Evolutionary conservation across 2,888 invertebrate genomes (phyloP), one percentile per base, ranked within the genome.

Genomic region (Agrochola circellaris): DNA sequence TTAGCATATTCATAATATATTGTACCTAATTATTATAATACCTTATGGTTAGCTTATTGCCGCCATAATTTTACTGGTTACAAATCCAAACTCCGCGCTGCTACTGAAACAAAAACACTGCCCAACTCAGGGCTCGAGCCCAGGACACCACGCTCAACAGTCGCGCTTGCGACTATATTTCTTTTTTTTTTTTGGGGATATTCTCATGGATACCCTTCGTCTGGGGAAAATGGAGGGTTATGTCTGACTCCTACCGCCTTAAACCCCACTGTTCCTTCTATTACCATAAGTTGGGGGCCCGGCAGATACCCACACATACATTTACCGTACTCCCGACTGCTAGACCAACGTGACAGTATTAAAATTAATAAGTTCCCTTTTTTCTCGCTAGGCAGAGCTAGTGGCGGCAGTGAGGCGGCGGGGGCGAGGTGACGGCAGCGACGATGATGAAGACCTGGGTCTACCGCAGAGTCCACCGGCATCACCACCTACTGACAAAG

Each of bases 381-480:
- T 81, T 87, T 85, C 85, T 83, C 96, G 93, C 20, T 96, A 98
- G 98, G 98, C 98, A 93, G 98, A 98, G 97, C 96, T 98, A 91
- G 97, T 98, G 89, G 98, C 98, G 95, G 98, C 98, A 85, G 97
- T 98, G 86, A 96, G 98, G 85, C 97, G 98, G 87, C 97, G 97
- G 89, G 97, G 98, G 56, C 93, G 96, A 73, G 98, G 97, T 26
- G 98, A 98, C 93, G 97, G 97, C 89, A 98, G 98, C 88, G 97
- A 97, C 90, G 97, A 97, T 90, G 98, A 98, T 79, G 98, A 98
- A 89, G 98, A 98, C 94, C 97, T 98, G 88, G 98, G 98, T 48
- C 95, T 98, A 83, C 98, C 98, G 15, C 97, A 97, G 84, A 98
- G 98, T 92, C 98, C 98, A 2, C 98, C 98, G 56, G 98, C 98